Conservation (phyloP, 2,888 invertebrate species). For the Agrotis segetum region DNA sequence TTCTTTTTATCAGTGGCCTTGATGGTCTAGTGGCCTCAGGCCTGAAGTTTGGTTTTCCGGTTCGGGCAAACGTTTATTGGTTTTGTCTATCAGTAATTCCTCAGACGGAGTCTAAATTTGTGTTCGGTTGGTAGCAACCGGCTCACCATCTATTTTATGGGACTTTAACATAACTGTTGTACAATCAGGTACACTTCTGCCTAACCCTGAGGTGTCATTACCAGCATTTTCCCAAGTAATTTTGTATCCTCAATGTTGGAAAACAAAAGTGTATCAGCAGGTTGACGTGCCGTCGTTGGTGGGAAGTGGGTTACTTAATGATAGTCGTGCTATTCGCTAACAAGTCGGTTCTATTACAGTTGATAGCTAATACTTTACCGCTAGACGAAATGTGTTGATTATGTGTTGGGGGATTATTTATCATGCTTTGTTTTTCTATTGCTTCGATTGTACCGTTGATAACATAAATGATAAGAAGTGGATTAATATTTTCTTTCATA, state of each 20-base stretch:
- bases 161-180: too few species aligned
- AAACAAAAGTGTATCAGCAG: conserved; percentile 63
- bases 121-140: too few species aligned
- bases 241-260: conserved; percentile 42
- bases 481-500: not conserved
- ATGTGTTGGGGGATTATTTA: conserved; percentile 28
- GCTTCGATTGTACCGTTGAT: not conserved
- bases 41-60: too few species aligned
- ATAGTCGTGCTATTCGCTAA: conserved; percentile 58
- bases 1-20: too few species aligned
- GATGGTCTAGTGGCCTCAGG: too few species aligned
- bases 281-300: conserved; percentile 48
- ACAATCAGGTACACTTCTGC: too few species aligned
- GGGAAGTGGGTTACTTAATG: conserved; percentile 61
- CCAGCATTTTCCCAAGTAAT: conserved; percentile 29
- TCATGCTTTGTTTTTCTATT: conserved; percentile 16
- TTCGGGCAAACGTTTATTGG: too few species aligned
- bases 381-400: conserved; percentile 41
- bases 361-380: conserved; percentile 47
- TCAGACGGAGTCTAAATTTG: too few species aligned
- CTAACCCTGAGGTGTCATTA: too few species aligned
- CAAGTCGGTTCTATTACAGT: conserved; percentile 49
- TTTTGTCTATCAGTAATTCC: too few species aligned
- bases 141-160: too few species aligned
- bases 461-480: not conserved